phyloP scores from a whole-genome alignment of 2,797 vertebrate species.

The Heliangelus exortis region DNA sequence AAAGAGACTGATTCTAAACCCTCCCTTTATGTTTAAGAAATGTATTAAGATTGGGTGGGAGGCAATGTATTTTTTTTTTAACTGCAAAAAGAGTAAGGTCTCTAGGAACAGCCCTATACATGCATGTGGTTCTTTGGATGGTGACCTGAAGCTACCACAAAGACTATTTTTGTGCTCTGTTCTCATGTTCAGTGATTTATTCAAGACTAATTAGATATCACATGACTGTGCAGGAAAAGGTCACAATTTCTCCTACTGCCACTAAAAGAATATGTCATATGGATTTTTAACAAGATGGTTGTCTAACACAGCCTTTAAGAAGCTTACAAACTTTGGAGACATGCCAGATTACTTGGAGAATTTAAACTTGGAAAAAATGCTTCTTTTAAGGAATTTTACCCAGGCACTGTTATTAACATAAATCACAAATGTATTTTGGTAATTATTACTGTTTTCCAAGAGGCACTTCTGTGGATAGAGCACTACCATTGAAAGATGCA shows the following conservation, averaged over 20 bases:
- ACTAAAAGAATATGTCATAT: accelerated
- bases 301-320: background rate
- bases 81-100: background rate
- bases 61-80: background rate
- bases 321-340: background rate
- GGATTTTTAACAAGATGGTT: background rate
- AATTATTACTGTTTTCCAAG: conserved; percentile 22
- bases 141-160: background rate
- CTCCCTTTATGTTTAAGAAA: background rate
- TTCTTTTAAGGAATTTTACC: conserved; percentile 7
- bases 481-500: background rate
- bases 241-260: background rate
- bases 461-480: conserved; percentile 52
- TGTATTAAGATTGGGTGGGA: background rate
- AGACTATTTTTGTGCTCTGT: background rate
- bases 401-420: background rate
- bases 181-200: background rate
- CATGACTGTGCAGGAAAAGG: background rate
- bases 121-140: background rate
- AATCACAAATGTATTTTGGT: background rate
- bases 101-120: background rate
- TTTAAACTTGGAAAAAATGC: background rate
- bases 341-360: background rate
- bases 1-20: background rate
- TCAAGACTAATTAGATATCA: background rate